phyloP scores from a whole-genome alignment of 1,140 invertebrate species.

The Drosophila repletoides region DNA sequence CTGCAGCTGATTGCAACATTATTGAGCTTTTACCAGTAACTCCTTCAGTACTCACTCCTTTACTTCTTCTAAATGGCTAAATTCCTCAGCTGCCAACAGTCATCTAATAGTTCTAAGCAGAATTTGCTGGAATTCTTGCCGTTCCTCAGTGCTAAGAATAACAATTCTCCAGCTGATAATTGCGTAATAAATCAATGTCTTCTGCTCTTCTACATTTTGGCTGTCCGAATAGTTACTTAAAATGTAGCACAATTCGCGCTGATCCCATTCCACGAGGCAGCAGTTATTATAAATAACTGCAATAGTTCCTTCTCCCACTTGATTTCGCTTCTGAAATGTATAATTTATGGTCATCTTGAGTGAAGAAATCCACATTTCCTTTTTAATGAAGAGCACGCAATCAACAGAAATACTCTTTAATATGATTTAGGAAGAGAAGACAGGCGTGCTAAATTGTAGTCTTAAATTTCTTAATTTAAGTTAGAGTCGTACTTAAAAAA shows the following conservation, averaged over 20 bases:
- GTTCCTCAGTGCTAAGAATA: conserved; percentile 28
- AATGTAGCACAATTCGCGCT: conserved; percentile 30
- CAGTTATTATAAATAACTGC: conserved; percentile 50
- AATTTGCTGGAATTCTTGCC: conserved; percentile 9
- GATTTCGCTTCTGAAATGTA: too few species aligned
- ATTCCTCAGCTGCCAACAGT: not conserved
- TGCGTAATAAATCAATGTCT: conserved; percentile 75
- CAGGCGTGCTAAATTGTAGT: too few species aligned
- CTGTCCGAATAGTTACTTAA: conserved; percentile 50
- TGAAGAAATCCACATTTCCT: too few species aligned
- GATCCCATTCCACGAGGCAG: conserved; percentile 35
- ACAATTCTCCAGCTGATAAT: conserved; percentile 52
- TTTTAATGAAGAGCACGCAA: too few species aligned
- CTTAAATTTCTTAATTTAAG: too few species aligned
- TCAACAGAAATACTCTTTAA: too few species aligned
- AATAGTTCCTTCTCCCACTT: too few species aligned
- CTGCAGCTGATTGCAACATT: conserved; percentile 25
- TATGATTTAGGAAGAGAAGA: too few species aligned
- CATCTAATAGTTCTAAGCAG: not conserved
- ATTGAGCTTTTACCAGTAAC: not conserved
- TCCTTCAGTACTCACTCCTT: conserved; percentile 3
- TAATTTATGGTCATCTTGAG: too few species aligned
- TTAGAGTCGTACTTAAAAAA: too few species aligned
- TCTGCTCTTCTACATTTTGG: conserved; percentile 68
- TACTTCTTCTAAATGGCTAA: too few species aligned